phyloP scores from a whole-genome alignment of 2,113 vertebrate genomes.

The Calyptomena viridis region DNA sequence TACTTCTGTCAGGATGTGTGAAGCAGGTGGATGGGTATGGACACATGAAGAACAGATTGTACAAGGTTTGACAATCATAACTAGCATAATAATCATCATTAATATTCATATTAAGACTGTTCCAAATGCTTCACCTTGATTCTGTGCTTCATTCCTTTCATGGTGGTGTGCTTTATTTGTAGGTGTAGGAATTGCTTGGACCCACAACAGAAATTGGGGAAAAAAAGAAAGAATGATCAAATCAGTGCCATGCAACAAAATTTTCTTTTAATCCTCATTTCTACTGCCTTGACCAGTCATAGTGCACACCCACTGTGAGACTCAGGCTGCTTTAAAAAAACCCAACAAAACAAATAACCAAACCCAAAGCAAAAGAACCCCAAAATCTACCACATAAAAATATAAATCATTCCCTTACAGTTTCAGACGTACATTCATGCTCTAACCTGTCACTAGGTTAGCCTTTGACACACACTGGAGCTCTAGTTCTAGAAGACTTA shows the following conservation, averaged over 20 bases:
- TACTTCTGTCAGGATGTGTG: background rate
- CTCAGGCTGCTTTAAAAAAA: background rate
- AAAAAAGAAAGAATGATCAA: background rate
- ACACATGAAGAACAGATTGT: background rate
- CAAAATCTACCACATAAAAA: background rate
- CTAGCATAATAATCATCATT: background rate
- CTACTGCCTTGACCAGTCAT: background rate
- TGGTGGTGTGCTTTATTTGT: background rate
- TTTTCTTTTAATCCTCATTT: background rate
- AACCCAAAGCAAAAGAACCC: background rate
- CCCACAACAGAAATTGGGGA: background rate
- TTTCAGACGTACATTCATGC: background rate
- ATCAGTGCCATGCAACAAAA: background rate
- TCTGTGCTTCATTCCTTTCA: background rate
- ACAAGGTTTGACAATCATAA: background rate
- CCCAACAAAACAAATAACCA: background rate
- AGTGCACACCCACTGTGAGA: background rate
- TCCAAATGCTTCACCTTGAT: background rate
- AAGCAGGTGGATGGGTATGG: background rate
- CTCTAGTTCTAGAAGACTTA: background rate
- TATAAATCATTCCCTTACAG: background rate
- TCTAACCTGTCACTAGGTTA: background rate
- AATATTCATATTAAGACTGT: background rate
- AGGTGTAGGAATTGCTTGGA: background rate
- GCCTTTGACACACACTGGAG: background rate